These are phyloP conservation scores for Argyresthia goedartella DNA, from an alignment of 2,888 invertebrate species.

Conservation along the genomic window DNA sequence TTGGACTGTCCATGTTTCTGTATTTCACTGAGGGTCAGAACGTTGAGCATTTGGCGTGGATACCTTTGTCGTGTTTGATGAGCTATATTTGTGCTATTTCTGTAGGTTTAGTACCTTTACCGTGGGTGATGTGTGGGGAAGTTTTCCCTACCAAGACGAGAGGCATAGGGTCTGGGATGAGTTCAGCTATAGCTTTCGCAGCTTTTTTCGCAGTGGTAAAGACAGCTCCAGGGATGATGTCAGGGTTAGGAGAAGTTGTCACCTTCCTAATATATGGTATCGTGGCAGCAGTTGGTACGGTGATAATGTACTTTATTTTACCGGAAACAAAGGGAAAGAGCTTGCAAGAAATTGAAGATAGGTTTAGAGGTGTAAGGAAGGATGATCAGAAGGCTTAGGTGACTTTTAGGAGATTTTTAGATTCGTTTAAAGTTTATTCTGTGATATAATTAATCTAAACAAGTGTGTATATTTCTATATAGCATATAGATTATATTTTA, in stretches of 20 bases:
- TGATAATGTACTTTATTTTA: slow-evolving; percentile 69
- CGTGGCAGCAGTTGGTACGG: slow-evolving; percentile 69
- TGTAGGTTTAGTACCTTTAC: slow-evolving; percentile 75
- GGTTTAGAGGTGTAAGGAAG: slow-evolving; percentile 46
- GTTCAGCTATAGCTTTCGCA: slow-evolving; percentile 74
- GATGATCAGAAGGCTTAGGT: slow-evolving; percentile 23
- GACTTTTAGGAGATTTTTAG: not conserved
- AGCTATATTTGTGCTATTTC: slow-evolving; percentile 72
- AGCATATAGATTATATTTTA: no score
- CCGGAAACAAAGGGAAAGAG: slow-evolving; percentile 80
- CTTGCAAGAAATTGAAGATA: slow-evolving; percentile 76
- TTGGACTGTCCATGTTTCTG: slow-evolving; percentile 62
- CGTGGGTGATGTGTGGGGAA: slow-evolving; percentile 83
- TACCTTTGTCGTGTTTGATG: slow-evolving; percentile 64
- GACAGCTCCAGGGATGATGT: slow-evolving; percentile 73
- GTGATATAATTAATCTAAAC: no score
- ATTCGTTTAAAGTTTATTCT: no score
- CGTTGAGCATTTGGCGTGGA: slow-evolving; percentile 48
- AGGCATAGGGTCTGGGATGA: slow-evolving; percentile 76
- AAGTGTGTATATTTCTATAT: no score
- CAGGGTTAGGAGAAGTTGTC: slow-evolving; percentile 65
- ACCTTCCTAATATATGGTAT: slow-evolving; percentile 75
- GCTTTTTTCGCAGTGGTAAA: slow-evolving; percentile 78
- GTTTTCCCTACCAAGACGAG: slow-evolving; percentile 74
- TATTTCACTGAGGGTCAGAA: slow-evolving; percentile 35